phyloP scores from a whole-genome alignment of 2,888 invertebrate species.

The Caenorhabditis drosophilae region DNA sequence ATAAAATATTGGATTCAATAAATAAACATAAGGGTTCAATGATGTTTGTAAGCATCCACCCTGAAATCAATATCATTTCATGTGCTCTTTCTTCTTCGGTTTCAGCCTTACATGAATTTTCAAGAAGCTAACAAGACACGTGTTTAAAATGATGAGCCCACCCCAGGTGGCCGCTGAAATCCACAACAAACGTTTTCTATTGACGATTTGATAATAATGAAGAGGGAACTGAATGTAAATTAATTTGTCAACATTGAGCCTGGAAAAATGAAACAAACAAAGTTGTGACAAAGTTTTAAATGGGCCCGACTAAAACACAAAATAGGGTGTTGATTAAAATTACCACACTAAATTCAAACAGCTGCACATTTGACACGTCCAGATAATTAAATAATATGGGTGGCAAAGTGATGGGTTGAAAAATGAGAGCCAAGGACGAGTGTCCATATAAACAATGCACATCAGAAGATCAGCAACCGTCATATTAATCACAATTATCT shows the following conservation, averaged over 20 bases:
- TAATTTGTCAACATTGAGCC: constrained; percentile 64
- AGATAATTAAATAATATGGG: constrained; percentile 65
- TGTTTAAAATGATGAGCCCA: constrained; percentile 44
- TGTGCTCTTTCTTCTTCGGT: background rate
- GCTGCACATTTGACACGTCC: constrained; percentile 65
- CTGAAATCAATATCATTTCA: constrained; percentile 17
- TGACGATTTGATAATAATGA: constrained; percentile 65
- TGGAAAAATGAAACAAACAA: constrained; percentile 33
- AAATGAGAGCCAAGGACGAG: constrained; percentile 56
- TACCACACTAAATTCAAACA: constrained; percentile 66
- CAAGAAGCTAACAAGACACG: constrained; percentile 53
- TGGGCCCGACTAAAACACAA: background rate
- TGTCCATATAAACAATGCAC: constrained; percentile 65
- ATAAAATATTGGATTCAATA: constrained; percentile 54
- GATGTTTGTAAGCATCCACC: constrained; percentile 23
- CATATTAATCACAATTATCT: constrained; percentile 69
- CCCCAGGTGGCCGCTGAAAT: constrained; percentile 58
- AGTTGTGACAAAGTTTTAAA: no score
- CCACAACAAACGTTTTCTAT: constrained; percentile 47
- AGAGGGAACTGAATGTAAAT: constrained; percentile 66
- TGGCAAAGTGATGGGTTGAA: constrained; percentile 55
- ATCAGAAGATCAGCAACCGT: constrained; percentile 66
- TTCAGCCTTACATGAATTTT: constrained; percentile 39
- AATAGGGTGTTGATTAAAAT: constrained; percentile 2
- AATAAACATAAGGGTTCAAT: constrained; percentile 41